Base-by-base conservation (phyloP, 2,888 invertebrate species). In the Pachymerium ferrugineum region DNA sequence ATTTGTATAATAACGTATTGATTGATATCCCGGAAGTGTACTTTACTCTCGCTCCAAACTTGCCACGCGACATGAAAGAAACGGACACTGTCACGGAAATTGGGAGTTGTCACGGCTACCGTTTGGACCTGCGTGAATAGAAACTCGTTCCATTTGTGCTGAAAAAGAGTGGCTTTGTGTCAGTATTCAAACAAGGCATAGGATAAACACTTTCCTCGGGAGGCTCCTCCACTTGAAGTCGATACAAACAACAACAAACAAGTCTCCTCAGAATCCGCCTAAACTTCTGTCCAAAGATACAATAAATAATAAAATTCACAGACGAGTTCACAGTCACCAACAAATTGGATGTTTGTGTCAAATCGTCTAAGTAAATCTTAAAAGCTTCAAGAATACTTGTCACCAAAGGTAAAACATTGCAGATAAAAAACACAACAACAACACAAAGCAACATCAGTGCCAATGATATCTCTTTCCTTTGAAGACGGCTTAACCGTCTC, bases 221-320 rank as follows among this genome's bases (percentile, higher is more conserved):
- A 14, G 42, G 22, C 25, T 47, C 47, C 16, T 72, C 72, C 54
- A 25, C n/a, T 31, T 72, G 19, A 19, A 10, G 8, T 1, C 54
- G 69, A 16, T 19, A 38, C 19, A 87, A 62, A 29, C 62, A 72
- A 12, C 42, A 79, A 79, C 79, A 82, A 79, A 78, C 77, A 30
- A 78, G 74, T 3, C 89, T 86, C 78, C 92, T 84, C 83, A 94
- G 93, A 77, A 94, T 88, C 76, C 92, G 86, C 81, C 94, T 92
- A 85, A 97, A 97, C 83, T 97, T 97, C 82, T 97, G 94, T 0
- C 97, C 97, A 83, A 97, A 97, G 78, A 96, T 96, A 77, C 97
- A 96, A 85, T 98, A 98, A 79, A 98, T 95, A 77, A 98, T 89
- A 83, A 98, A 97, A 85, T 98, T 98, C 76, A 97, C 93, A 81